Evolutionary conservation across 2,113 vertebrate genomes (phyloP).

Genomic region (Suncus etruscus): DNA sequence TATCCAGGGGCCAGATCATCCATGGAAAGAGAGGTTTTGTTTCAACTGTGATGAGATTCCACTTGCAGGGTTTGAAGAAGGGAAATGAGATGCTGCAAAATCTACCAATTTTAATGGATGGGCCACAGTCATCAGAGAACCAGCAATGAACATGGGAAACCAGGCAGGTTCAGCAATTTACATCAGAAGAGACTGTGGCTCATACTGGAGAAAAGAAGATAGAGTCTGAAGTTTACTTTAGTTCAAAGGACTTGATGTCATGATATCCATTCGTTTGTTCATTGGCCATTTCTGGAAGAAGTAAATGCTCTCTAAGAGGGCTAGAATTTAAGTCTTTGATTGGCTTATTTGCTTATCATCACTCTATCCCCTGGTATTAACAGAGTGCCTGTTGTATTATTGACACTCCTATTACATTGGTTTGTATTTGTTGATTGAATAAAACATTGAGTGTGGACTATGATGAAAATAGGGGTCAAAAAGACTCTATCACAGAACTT

Average conservation of each 20-base stretch:
- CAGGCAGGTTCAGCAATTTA: not conserved
- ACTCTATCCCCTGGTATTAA: not conserved
- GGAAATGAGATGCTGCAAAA: not conserved
- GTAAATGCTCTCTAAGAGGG: not conserved
- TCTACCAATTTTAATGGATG: not conserved
- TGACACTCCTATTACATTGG: not conserved
- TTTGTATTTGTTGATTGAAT: conserved; percentile 40
- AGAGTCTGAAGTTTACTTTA: not conserved
- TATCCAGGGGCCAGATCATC: not conserved
- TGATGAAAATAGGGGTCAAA: not conserved
- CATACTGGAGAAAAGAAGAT: not conserved
- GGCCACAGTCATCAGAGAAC: not conserved
- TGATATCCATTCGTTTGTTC: not conserved
- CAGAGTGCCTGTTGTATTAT: not conserved
- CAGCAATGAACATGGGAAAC: not conserved
- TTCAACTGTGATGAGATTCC: not conserved
- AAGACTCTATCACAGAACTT: not conserved
- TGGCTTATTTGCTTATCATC: not conserved
- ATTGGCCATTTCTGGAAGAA: not conserved
- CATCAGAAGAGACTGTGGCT: not conserved
- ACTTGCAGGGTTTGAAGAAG: not conserved
- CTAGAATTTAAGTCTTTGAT: not conserved
- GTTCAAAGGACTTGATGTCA: not conserved
- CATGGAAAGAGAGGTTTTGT: not conserved
- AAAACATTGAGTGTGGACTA: not conserved